A percentile compares a stretch with the other conserved stretches of the same genome.
Conservation (phyloP, 2,797 vertebrate genomes). For the Cyclopterus lumpus region DNA sequence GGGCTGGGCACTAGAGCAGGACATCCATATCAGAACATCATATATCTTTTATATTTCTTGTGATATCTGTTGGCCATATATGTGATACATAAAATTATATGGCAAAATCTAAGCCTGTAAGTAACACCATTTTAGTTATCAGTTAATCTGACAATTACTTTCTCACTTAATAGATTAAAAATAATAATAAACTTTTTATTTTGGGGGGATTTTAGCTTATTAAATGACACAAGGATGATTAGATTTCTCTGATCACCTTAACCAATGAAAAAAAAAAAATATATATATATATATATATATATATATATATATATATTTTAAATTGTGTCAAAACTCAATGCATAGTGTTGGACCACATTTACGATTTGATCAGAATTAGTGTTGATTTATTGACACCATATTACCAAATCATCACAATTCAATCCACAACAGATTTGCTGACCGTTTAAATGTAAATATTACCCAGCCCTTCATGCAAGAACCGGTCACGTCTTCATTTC, state of each 20-base stretch:
- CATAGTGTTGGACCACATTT: background rate
- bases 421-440: background rate
- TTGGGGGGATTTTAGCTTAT: background rate
- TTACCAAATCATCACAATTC: background rate
- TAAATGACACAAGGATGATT: too few species aligned
- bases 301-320: too few species aligned
- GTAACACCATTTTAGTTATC: background rate
- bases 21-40: background rate
- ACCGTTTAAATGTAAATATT: background rate
- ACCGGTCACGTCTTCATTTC: background rate
- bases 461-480: background rate
- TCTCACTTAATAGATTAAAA: background rate
- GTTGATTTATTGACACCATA: background rate
- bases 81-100: background rate
- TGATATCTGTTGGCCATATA: background rate
- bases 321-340: background rate
- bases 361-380: background rate
- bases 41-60: background rate
- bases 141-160: background rate
- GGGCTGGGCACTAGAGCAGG: background rate
- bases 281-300: too few species aligned
- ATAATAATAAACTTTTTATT: background rate
- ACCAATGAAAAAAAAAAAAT: background rate
- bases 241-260: background rate
- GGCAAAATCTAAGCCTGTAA: background rate